Evolutionary conservation across 1,140 invertebrate species (phyloP), one percentile per base, ranked within the genome.

Genomic region (Drosophila paulistorum): DNA sequence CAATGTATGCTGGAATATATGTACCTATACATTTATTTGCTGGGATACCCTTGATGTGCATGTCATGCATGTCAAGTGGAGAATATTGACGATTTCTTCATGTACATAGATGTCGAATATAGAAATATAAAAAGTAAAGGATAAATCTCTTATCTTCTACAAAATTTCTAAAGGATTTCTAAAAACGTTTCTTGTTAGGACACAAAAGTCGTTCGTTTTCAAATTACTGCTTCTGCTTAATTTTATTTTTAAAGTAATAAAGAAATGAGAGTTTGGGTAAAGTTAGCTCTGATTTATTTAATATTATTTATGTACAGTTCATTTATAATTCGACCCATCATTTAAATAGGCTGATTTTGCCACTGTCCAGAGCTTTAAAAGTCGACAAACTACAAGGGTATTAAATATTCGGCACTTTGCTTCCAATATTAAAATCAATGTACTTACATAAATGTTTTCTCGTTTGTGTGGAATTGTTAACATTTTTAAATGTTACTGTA

Each of bases 381-480:
- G 45, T 20, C 20, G 45, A 23, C 2, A 20, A 51, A 51, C 45
- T 17, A 23, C 45, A 51, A 51, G 45, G 45, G 45, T 51, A 51
- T 23, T 23, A 9, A 51, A 51, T 11, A 20, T 51, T 51, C 45
- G 45, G 45, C 45, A 23, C 17, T 51, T 11, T 11, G 17, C 45
- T 51, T 51, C 45, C 45, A 51, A 9, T 23, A 51, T 51, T 23
- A 11, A 23, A 17, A 23, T 48, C 6, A 1, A 48, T 9, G 14
- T 51, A 51, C 17, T 14, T 20, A 51, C 17, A 51, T 51, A 20
- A 20, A 48, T 48, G 42, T 48, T 48, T 48, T 13, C 10, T n/a
- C 13, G 51, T 55, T 57, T 57, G 45, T 51, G 17, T 51, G 45
- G 20, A 51, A 51, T 7, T 23, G 45, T 51, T 51, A 51, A 51